Conservation (phyloP, 2,113 vertebrate genomes). For the Sturnus vulgaris region DNA sequence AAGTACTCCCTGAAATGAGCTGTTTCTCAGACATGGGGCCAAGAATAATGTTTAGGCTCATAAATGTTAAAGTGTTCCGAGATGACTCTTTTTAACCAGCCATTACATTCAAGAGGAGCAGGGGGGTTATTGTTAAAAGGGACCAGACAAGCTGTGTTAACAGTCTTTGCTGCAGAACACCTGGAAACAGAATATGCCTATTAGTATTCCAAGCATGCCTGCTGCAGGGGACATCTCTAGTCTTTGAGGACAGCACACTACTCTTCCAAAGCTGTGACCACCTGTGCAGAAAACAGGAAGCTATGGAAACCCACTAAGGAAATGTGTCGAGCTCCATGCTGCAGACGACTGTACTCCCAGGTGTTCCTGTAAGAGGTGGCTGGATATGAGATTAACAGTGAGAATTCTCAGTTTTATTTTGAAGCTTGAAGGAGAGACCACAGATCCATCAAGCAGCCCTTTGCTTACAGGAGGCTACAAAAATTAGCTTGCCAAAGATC, state of each 20-base stretch:
- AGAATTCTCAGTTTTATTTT: not conserved
- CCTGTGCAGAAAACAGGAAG: not conserved
- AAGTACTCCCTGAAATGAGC: not conserved
- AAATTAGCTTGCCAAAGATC: not conserved
- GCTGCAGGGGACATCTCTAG: not conserved
- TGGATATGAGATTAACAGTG: not conserved
- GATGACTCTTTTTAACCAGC: slow-evolving; percentile 4
- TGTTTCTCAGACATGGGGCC: not conserved
- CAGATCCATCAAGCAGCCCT: not conserved
- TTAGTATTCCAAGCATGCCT: not conserved
- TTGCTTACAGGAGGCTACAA: not conserved
- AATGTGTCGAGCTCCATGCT: not conserved
- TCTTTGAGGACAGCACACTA: not conserved
- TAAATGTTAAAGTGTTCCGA: not conserved
- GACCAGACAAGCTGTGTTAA: not conserved
- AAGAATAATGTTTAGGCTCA: slow-evolving; percentile 14
- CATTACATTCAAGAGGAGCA: not conserved
- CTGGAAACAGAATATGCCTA: not conserved
- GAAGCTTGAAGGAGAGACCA: not conserved
- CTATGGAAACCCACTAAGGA: not conserved
- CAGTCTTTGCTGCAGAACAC: not conserved
- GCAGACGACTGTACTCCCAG: not conserved
- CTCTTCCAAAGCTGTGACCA: not conserved
- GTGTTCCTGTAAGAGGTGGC: not conserved
- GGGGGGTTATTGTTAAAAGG: not conserved